These are phyloP conservation scores for Chinchilla lanigera DNA, from an alignment of 2,113 vertebrate species.

Conservation along the genomic window DNA sequence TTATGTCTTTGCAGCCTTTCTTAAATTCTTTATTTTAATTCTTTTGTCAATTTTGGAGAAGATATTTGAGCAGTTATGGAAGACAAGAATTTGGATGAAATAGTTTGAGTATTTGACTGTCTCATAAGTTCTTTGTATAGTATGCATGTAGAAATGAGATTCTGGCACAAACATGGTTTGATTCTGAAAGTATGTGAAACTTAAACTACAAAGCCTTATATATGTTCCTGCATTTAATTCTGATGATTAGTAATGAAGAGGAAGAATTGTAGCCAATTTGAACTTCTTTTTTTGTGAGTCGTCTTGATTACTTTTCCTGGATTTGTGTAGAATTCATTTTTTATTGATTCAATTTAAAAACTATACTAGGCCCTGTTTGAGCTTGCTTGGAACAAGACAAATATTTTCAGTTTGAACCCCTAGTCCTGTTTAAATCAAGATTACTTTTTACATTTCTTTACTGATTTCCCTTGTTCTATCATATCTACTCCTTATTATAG, in stretches of 20 bases:
- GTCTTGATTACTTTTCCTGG: not conserved
- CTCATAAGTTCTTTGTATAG: not conserved
- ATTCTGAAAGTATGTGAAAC: not conserved
- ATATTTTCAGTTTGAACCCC: not conserved
- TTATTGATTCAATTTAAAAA: slow-evolving; percentile 41
- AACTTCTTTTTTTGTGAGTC: not conserved
- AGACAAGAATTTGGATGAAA: not conserved
- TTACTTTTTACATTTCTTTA: not conserved
- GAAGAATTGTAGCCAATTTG: not conserved
- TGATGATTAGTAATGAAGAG: not conserved
- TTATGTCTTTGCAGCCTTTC: not conserved
- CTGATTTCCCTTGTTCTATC: not conserved
- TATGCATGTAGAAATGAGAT: not conserved
- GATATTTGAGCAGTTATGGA: not conserved
- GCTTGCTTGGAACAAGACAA: not conserved
- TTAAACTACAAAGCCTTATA: not conserved
- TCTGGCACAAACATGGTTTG: not conserved
- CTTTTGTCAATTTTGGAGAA: not conserved
- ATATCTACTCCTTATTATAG: not conserved
- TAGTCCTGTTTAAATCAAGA: not conserved
- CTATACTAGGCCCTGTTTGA: not conserved
- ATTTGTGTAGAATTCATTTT: not conserved
- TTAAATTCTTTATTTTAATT: not conserved
- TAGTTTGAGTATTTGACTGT: not conserved
- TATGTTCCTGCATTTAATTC: not conserved